Base-by-base conservation (phyloP, 1,140 invertebrate genomes). In the Galleria mellonella region DNA sequence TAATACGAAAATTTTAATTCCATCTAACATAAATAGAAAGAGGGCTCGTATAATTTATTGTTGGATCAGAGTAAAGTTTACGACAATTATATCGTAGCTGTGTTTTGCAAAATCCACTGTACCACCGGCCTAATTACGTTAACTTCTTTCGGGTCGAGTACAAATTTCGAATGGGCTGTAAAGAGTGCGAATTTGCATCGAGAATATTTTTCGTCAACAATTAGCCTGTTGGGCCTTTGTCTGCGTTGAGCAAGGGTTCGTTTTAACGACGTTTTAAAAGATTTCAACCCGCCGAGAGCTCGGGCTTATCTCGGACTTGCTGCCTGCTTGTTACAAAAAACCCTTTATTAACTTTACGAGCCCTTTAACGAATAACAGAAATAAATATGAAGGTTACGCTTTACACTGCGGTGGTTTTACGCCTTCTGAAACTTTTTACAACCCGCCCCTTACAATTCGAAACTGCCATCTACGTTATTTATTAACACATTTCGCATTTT, bases 201-300 rank as follows among this genome's bases (percentile, higher is more conserved):
- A 73, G 72, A 73, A 79, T 79, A 77, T 81, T 79, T 81, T 76
- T 77, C 78, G 70, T 77, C 72, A 83, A 75, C 74, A 83, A 84
- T 83, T 83, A 84, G 72, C 65, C 69, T 57, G 72, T 73, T 68
- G 71, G 66, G 71, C 68, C 66, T 81, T 83, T 79, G 76, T 81
- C 77, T 79, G 62, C 61, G 48, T 47, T 42, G 55, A 49, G 55
- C 63, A 41, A 69, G 72, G 76, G 74, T 73, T 72, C 71, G 62
- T 56, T 83, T 83, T 84, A 84, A 84, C 77, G 76, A 81, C 68
- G 66, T 81, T 83, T 81, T 84, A 83, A 84, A 81, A 82, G 77
- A 84, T 84, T 82, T 60, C 65, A 61, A 69, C 66, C 65, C 65
- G 36, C 38, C 52, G 61, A 61, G 52, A 63, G 65, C 50, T 63